Percentiles rank a stretch among this genome's conserved stretches.
Conservation (phyloP, 2,113 vertebrate species). For the Barnardius zonarius region DNA sequence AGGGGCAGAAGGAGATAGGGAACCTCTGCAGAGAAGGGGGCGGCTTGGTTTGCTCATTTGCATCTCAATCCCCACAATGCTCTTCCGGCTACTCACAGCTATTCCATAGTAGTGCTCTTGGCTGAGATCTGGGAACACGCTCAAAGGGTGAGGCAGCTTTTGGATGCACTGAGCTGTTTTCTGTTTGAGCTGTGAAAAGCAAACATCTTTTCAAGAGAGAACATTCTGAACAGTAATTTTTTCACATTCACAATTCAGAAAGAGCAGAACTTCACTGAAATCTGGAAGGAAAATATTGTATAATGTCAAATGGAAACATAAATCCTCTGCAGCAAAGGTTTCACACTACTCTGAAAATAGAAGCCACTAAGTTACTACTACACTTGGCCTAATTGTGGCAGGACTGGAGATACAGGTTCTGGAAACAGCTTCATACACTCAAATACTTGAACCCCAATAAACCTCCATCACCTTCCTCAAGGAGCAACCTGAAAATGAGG, state of each 20-base stretch:
- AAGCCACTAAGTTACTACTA: not conserved
- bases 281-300: conserved; percentile 39
- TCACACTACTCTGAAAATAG: not conserved
- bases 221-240: conserved; percentile 63
- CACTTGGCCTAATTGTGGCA: conserved; percentile 11
- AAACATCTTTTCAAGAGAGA: conserved; percentile 69
- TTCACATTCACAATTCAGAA: conserved; percentile 38
- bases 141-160: conserved; percentile 72
- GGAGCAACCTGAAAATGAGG: not conserved
- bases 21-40: conserved; percentile 48
- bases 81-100: conserved; percentile 72
- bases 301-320: conserved; percentile 8
- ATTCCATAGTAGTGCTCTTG: conserved; percentile 70
- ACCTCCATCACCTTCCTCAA: conserved; percentile 1
- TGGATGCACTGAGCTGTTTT: conserved; percentile 72
- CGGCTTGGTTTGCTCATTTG: conserved; percentile 59
- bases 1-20: conserved; percentile 52
- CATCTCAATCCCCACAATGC: conserved; percentile 71
- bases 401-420: conserved; percentile 41
- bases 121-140: conserved; percentile 68
- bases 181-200: conserved; percentile 70
- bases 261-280: conserved; percentile 21
- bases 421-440: not conserved
- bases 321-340: conserved; percentile 15
- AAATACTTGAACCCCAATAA: not conserved